Percentiles rank a stretch among this genome's conserved stretches.
Conservation (phyloP, 2,113 vertebrate genomes). For the Accipiter virgatus region DNA sequence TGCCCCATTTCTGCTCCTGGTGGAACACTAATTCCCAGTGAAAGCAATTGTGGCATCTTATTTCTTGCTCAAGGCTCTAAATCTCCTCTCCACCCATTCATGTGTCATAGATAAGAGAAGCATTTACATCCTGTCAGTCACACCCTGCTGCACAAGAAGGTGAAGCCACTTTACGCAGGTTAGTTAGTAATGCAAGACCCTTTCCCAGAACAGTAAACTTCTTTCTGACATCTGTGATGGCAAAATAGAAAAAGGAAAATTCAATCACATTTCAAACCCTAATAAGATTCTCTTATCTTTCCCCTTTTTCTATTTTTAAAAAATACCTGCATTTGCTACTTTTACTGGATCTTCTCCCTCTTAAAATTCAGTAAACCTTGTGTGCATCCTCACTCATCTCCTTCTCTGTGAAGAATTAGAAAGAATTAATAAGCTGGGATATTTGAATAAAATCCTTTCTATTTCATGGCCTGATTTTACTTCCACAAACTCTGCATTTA, state of each 20-base stretch:
- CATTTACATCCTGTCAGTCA: conserved; percentile 47
- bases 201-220: conserved; percentile 23
- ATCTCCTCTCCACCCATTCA: conserved; percentile 5
- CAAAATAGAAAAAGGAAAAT: conserved; percentile 31
- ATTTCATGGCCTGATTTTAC: conserved; percentile 48
- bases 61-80: conserved; percentile 5
- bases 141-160: conserved; percentile 15
- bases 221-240: conserved; percentile 26
- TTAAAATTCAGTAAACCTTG: conserved; percentile 28
- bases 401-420: conserved; percentile 56
- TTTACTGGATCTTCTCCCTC: neutral
- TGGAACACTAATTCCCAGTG: neutral
- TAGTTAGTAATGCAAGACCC: conserved; percentile 41
- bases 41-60: conserved; percentile 1
- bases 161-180: neutral
- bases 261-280: conserved; percentile 31
- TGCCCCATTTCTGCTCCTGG: neutral
- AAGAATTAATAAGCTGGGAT: conserved; percentile 46
- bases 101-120: conserved; percentile 28
- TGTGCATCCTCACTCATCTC: conserved; percentile 12
- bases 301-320: conserved; percentile 29
- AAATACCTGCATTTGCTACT: neutral
- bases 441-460: conserved; percentile 55
- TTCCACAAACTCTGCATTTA: conserved; percentile 48
- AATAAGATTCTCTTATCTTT: conserved; percentile 53